A percentile compares a stretch with the other conserved stretches of the same genome.
Evolutionary conservation across 2,113 vertebrate genomes (phyloP).

Genomic region (Corythaixoides concolor): DNA sequence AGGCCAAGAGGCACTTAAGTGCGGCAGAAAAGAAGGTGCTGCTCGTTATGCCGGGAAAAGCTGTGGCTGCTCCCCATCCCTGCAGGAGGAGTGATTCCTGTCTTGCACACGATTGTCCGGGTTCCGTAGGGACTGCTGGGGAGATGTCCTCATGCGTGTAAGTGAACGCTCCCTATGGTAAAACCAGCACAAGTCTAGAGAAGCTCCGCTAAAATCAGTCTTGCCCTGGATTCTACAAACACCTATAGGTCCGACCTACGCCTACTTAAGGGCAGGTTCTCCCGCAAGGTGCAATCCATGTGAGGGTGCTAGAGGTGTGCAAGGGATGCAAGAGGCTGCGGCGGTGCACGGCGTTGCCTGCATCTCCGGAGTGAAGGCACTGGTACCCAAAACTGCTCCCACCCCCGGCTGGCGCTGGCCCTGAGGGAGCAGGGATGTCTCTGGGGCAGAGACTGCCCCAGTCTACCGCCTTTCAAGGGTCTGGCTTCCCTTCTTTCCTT

Average conservation of each 20-base stretch:
- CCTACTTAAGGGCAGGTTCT: background rate
- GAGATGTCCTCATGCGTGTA: background rate
- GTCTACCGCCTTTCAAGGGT: background rate
- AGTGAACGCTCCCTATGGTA: fast-evolving
- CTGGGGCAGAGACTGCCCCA: background rate
- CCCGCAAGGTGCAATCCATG: too few relatives aligned
- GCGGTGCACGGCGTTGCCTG: background rate
- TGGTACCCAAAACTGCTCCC: background rate
- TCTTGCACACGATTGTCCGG: fast-evolving
- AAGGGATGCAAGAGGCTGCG: background rate
- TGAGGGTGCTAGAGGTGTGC: background rate
- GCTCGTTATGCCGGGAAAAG: fast-evolving
- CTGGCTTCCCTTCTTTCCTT: background rate
- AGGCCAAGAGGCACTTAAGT: background rate
- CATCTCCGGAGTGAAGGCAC: background rate
- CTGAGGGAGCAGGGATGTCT: background rate
- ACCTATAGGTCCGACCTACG: background rate
- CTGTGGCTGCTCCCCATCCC: background rate
- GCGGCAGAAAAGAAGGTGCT: background rate
- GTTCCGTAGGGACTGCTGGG: background rate
- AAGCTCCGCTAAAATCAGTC: fast-evolving
- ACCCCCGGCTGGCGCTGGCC: fast-evolving
- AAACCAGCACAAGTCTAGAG: background rate
- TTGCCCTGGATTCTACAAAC: background rate
- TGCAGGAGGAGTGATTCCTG: background rate